Evolutionary conservation across 2,888 invertebrate genomes (phyloP).

Genomic region (Capitulum mitella): DNA sequence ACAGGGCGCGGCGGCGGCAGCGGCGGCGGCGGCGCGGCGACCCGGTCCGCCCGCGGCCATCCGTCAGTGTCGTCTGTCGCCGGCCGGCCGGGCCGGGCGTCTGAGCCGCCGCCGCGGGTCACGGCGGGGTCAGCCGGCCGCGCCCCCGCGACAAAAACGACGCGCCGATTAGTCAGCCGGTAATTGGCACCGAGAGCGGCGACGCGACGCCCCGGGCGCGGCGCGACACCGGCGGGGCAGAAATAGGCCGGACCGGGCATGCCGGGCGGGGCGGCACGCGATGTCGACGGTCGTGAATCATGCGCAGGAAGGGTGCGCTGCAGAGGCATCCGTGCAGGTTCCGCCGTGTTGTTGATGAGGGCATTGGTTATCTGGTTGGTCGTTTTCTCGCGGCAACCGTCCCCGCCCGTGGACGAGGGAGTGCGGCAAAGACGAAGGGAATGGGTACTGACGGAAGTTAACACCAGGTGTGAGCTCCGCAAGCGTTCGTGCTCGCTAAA

Average conservation of each 20-base stretch:
- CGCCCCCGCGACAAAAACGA: background rate
- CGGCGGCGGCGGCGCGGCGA: background rate
- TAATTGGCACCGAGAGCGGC: background rate
- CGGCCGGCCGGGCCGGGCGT: background rate
- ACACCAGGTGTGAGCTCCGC: no score
- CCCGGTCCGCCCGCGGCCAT: background rate
- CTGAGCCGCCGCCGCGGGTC: background rate
- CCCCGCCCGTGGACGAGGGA: no score
- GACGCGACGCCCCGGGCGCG: no score
- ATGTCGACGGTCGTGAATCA: slow-evolving; percentile 1
- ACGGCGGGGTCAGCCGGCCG: no score
- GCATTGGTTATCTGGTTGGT: background rate
- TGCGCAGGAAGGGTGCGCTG: background rate
- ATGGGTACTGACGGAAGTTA: no score
- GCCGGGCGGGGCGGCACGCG: no score
- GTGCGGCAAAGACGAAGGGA: no score
- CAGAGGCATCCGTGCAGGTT: background rate
- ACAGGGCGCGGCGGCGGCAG: no score
- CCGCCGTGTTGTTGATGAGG: background rate
- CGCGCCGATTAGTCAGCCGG: background rate
- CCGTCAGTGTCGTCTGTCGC: background rate
- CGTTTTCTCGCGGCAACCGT: no score
- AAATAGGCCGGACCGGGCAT: background rate
- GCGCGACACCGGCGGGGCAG: background rate
- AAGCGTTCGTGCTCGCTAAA: no score